Evolutionary conservation across 2,888 invertebrate species (phyloP).

Genomic region (Ametastegia equiseti): DNA sequence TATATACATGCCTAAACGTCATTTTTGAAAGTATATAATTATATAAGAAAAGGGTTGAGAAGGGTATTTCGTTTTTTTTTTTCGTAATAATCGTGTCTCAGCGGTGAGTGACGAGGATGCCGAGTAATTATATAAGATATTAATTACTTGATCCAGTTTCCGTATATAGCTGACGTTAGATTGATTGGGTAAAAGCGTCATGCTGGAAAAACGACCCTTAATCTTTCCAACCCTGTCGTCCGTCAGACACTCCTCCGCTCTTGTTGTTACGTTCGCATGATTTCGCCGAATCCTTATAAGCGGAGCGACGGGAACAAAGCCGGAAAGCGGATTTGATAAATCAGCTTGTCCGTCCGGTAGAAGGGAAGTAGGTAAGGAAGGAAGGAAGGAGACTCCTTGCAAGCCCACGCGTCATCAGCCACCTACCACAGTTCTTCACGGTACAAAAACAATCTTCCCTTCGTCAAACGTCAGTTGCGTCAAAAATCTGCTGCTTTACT

Average conservation of each 20-base stretch:
- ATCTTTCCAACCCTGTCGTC: constrained; percentile 44
- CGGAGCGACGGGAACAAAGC: constrained; percentile 44
- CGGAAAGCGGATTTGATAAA: constrained; percentile 48
- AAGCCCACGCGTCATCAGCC: constrained; percentile 46
- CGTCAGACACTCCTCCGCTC: constrained; percentile 36
- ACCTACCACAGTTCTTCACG: not conserved
- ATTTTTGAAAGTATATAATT: not conserved
- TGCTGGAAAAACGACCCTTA: constrained; percentile 40
- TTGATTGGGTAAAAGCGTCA: constrained; percentile 31
- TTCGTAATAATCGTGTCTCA: not conserved
- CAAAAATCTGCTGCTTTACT: not conserved
- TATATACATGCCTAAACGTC: not conserved
- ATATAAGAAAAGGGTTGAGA: not conserved
- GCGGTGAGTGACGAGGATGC: constrained; percentile 25
- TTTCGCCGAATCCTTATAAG: constrained; percentile 45
- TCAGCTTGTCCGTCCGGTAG: constrained; percentile 33
- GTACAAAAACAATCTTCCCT: constrained; percentile 46
- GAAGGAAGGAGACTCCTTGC: constrained; percentile 7
- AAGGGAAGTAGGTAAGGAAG: no score
- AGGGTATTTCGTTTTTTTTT: not conserved
- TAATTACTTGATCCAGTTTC: constrained; percentile 37
- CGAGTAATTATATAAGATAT: constrained; percentile 39
- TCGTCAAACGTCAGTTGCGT: constrained; percentile 37
- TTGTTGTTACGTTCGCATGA: constrained; percentile 47
- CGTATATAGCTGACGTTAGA: constrained; percentile 10